phyloP scores from a whole-genome alignment of 2,888 invertebrate species.

The Epiblema foenella region DNA sequence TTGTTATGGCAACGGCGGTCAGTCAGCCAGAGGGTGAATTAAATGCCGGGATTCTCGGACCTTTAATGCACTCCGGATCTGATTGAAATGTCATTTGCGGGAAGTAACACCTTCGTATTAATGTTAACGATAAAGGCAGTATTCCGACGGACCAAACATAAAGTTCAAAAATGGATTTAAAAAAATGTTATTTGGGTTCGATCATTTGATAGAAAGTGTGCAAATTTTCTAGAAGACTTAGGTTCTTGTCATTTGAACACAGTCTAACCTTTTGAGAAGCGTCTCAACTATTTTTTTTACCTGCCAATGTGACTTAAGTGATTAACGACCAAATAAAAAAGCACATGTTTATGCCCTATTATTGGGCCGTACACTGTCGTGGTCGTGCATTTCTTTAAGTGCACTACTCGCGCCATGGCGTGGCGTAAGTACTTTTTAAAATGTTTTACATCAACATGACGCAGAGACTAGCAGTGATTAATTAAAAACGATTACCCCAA shows the following conservation, averaged over 20 bases:
- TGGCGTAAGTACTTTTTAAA: no score
- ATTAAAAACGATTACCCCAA: constrained; percentile 17
- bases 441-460: not conserved
- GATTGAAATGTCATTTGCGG: constrained; percentile 64
- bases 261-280: no score
- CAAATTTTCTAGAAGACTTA: not conserved
- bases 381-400: no score
- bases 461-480: not conserved
- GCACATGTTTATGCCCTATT: not conserved
- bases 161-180: not conserved
- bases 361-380: no score
- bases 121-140: constrained; percentile 46
- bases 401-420: no score
- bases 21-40: not conserved
- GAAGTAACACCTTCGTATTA: constrained; percentile 57
- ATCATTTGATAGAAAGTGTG: not conserved
- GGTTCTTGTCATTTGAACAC: not conserved
- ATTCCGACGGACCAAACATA: constrained; percentile 27
- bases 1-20: not conserved
- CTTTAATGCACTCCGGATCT: constrained; percentile 44
- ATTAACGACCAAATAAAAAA: no score
- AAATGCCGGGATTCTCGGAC: not conserved
- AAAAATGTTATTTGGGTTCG: not conserved
- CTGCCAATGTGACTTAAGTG: no score
- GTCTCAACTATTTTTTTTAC: no score